phyloP scores from a whole-genome alignment of 2,113 vertebrate genomes.

The Gorsachius goisagi region DNA sequence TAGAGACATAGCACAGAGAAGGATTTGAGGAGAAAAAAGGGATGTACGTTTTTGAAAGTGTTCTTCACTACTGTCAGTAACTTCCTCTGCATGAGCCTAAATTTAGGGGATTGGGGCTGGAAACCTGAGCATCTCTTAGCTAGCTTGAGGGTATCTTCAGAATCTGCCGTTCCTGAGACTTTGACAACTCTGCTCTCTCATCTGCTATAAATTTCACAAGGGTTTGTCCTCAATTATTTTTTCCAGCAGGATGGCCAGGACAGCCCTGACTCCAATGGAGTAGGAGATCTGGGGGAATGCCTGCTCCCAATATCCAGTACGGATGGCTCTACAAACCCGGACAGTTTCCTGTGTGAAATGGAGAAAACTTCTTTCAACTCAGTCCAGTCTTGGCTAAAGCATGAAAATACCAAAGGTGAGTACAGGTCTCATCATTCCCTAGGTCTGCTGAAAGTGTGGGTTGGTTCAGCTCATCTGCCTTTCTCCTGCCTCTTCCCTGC shows the following conservation, averaged over 20 bases:
- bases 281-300: conserved; percentile 55
- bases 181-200: background rate
- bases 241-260: conserved; percentile 53
- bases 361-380: conserved; percentile 70
- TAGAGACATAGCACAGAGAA: background rate
- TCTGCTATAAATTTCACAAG: background rate
- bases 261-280: conserved; percentile 33
- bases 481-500: background rate
- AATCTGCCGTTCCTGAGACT: background rate
- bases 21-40: background rate
- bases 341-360: conserved; percentile 71
- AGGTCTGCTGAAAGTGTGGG: background rate
- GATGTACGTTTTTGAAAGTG: background rate
- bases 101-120: background rate
- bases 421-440: background rate
- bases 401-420: conserved; percentile 73
- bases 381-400: conserved; percentile 76
- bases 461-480: background rate
- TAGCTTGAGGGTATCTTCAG: background rate
- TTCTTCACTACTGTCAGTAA: background rate
- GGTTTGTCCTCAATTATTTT: background rate
- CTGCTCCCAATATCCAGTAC: conserved; percentile 64
- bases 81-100: background rate
- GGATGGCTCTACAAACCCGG: conserved; percentile 28
- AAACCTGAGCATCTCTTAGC: background rate